Evolutionary conservation across 1,140 invertebrate genomes (phyloP), one percentile per base, ranked within the genome.

Genomic region (Subanguina moxae): DNA sequence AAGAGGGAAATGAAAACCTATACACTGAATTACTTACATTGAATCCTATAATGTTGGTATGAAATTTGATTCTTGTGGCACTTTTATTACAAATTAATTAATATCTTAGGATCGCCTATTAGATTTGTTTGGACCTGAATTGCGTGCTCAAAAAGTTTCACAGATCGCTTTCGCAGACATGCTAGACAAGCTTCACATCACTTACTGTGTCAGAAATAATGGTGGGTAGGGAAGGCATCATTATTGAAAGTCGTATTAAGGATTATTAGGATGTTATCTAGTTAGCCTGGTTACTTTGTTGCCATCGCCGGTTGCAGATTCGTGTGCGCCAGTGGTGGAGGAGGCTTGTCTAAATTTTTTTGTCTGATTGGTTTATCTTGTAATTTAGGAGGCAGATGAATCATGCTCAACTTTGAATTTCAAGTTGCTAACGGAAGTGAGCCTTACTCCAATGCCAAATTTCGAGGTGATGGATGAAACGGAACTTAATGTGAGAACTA

Each of bases 401-500:
- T 38, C 32, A 38, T 38, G 32, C 32, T 11, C 32, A 5, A 5
- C 3, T 38, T 38, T 38, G 32, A 38, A 11, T 38, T 38, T 38
- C 32, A 11, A 38, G 11, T 11, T 52, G 48, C n/a, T 52, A 7
- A 52, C 48, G 3, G 23, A 21, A 25, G 48, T 21, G 3, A 70
- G 59, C 32, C 64, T 38, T n/a, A 70, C 68, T n/a, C 68, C 68
- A 25, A 70, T 66, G 65, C 68, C 68, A 3, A 27, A 61, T 25
- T 70, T 17, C 46, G 67, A 56, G 11, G 3, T 27, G 25, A 70
- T 70, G 68, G 38, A 72, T 46, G 67, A 72, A 21, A 45, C 43
- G 52, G 56, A 70, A 58, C 38, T 70, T 11, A 70, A 70, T 30
- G 68, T 68, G 21, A 70, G 48, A 61, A 3, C n/a, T 25, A 52